A percentile compares a stretch with the other conserved stretches of the same genome.
These are phyloP conservation scores for Eulacestoma nigropectus DNA, from an alignment of 2,113 vertebrate species.

Conservation along the genomic window DNA sequence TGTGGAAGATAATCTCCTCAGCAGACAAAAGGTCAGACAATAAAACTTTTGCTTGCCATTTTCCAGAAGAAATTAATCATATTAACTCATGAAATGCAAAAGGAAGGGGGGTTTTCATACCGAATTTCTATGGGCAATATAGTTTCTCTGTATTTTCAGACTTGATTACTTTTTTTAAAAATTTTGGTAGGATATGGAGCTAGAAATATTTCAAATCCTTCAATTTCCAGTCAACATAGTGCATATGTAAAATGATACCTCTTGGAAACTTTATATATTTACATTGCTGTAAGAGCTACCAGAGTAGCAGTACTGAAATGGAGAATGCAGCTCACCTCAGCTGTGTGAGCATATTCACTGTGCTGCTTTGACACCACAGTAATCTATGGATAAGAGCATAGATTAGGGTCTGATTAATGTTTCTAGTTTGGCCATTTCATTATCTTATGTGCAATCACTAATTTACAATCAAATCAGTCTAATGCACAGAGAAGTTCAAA, in stretches of 20 bases:
- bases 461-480: not conserved
- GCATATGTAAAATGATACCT: not conserved
- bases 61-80: not conserved
- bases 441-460: not conserved
- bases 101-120: not conserved
- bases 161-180: not conserved
- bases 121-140: not conserved
- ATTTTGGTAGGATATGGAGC: not conserved
- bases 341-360: not conserved
- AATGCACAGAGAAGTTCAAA: not conserved
- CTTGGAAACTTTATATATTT: not conserved
- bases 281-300: not conserved
- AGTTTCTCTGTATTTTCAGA: not conserved
- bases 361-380: not conserved
- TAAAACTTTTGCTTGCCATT: constrained; percentile 5
- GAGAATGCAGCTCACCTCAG: not conserved
- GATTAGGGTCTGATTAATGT: not conserved
- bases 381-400: not conserved
- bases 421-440: not conserved
- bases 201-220: not conserved
- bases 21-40: constrained; percentile 51
- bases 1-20: not conserved
- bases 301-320: not conserved
- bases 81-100: not conserved
- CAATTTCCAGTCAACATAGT: not conserved